Conservation (phyloP, 2,113 vertebrate genomes). For the Probosciger aterrimus region DNA sequence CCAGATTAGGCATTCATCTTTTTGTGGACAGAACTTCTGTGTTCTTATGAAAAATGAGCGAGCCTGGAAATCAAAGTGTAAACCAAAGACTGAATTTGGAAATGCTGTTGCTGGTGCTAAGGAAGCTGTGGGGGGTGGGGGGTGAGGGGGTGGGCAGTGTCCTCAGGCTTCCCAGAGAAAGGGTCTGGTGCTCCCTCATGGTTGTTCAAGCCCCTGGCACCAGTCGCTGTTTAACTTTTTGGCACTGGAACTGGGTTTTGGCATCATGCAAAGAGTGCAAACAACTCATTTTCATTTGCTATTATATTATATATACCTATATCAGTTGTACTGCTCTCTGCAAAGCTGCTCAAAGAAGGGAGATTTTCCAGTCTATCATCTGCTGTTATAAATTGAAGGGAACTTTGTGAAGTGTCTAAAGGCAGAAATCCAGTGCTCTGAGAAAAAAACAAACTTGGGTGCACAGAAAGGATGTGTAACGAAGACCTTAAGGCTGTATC, state of each 20-base stretch:
- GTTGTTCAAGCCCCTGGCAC: not conserved
- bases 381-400: not conserved
- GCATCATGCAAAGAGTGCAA: not conserved
- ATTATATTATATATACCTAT: not conserved
- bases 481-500: not conserved
- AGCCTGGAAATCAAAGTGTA: not conserved
- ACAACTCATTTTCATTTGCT: accelerated
- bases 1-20: not conserved
- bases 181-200: not conserved
- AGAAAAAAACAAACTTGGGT: not conserved
- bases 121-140: accelerated
- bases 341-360: not conserved
- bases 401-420: not conserved
- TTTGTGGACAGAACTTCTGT: not conserved
- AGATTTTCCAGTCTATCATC: not conserved
- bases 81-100: not conserved
- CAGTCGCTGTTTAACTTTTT: accelerated
- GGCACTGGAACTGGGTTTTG: not conserved
- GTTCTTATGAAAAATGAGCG: not conserved
- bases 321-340: not conserved
- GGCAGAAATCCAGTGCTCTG: not conserved
- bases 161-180: not conserved
- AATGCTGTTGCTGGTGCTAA: not conserved
- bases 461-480: not conserved
- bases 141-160: accelerated